Evolutionary conservation across 2,888 invertebrate species (phyloP).

Genomic region (Tenthredo distinguenda): DNA sequence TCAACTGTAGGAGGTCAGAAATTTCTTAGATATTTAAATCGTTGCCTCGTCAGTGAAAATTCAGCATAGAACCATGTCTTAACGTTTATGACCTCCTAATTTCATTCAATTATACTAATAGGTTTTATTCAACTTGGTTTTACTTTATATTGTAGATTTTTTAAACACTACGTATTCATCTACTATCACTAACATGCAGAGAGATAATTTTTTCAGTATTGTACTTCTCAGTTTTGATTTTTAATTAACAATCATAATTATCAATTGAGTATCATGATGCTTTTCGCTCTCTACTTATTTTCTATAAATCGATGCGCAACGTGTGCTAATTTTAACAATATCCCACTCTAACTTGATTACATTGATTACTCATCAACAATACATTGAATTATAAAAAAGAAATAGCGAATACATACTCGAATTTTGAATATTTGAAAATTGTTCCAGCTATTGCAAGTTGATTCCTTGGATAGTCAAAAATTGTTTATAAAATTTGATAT

Average conservation of each 20-base stretch:
- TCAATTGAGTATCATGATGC: background rate
- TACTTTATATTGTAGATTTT: background rate
- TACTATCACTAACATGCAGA: slow-evolving; percentile 30
- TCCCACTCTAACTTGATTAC: background rate
- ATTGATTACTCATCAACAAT: background rate
- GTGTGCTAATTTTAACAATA: slow-evolving; percentile 8
- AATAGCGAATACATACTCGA: background rate
- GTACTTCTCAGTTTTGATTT: slow-evolving; percentile 48
- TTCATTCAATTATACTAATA: slow-evolving; percentile 21
- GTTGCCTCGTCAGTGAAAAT: slow-evolving; percentile 37
- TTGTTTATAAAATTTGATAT: background rate
- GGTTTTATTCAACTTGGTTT: background rate
- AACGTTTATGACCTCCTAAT: background rate
- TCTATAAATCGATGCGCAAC: background rate
- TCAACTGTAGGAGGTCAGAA: background rate
- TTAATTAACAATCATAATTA: slow-evolving; percentile 45
- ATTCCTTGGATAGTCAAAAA: background rate
- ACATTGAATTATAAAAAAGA: background rate
- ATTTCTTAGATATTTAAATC: slow-evolving; percentile 18
- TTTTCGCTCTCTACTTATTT: slow-evolving; percentile 2
- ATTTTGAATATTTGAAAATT: background rate
- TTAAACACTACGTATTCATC: slow-evolving; percentile 33
- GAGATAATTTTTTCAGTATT: slow-evolving; percentile 33
- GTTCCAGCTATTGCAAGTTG: background rate
- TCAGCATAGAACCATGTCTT: background rate